phyloP scores from a whole-genome alignment of 2,113 vertebrate genomes.

The Nasalis larvatus region DNA sequence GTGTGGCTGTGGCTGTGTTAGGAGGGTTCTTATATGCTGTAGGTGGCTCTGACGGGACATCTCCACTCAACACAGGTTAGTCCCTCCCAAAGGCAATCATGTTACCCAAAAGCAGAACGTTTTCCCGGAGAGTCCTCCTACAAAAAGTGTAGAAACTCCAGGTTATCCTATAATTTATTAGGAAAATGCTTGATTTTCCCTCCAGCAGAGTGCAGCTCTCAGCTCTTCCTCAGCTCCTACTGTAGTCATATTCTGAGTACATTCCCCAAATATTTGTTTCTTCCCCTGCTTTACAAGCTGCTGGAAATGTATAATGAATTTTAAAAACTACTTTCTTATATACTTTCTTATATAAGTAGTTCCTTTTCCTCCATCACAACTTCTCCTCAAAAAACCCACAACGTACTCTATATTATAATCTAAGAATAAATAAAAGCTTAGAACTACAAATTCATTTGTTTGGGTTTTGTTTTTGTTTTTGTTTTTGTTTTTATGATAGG shows the following conservation, averaged over 20 bases:
- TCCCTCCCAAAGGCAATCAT: background rate
- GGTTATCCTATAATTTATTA: background rate
- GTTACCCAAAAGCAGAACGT: background rate
- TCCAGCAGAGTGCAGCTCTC: background rate
- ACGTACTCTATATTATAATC: background rate
- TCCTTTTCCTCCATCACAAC: background rate
- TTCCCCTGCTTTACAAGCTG: background rate
- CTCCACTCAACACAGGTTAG: conserved; percentile 97
- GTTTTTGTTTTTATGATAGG: too few relatives aligned
- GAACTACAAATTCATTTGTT: background rate
- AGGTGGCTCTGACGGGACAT: conserved; percentile 98
- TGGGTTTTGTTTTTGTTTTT: too few relatives aligned
- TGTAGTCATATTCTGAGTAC: background rate
- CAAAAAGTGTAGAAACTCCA: background rate
- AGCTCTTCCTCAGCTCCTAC: background rate
- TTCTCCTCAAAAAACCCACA: background rate
- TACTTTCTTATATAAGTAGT: background rate
- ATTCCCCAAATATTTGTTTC: background rate
- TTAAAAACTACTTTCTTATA: background rate
- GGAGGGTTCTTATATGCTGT: conserved; percentile 98
- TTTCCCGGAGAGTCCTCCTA: background rate
- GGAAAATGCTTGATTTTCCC: background rate
- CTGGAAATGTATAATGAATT: conserved; percentile 7
- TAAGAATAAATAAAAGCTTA: background rate
- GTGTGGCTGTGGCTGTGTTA: conserved; percentile 96